A percentile compares a stretch with the other conserved stretches of the same genome.
These are phyloP conservation scores for Setipinna tenuifilis DNA, from an alignment of 2,797 vertebrate genomes.

Conservation along the genomic window DNA sequence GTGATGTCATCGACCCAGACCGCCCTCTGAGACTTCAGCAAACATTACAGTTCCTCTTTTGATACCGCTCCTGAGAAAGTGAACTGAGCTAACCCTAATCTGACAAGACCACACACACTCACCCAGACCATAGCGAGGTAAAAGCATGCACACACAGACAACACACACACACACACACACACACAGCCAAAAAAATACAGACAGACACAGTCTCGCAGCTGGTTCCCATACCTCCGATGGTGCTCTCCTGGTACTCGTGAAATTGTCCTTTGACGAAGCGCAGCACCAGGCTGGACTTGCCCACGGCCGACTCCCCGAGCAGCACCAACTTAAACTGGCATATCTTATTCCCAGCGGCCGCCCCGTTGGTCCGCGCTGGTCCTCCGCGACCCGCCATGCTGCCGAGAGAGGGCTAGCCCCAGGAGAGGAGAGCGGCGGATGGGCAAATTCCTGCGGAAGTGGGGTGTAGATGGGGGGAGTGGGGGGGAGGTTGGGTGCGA, in stretches of 20 bases:
- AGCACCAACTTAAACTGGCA: slow-evolving; percentile 99
- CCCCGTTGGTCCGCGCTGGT: slow-evolving; percentile 90
- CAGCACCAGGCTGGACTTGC: slow-evolving; percentile 97
- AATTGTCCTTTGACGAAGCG: slow-evolving; percentile 99
- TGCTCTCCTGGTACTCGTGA: slow-evolving; percentile 99
- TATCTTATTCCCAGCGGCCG: slow-evolving; percentile 93
- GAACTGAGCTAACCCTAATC: neutral
- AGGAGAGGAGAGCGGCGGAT: slow-evolving; percentile 47
- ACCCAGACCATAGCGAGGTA: too few relatives aligned
- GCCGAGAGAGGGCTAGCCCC: slow-evolving; percentile 46
- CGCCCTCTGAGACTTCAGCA: neutral
- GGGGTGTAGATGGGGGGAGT: neutral
- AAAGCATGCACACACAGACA: neutral
- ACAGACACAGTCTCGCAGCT: too few relatives aligned
- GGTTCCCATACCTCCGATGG: slow-evolving; percentile 89
- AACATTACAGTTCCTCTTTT: slow-evolving; percentile 19
- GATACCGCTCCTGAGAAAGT: neutral
- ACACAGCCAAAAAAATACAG: too few relatives aligned
- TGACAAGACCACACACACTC: neutral
- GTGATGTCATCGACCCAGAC: neutral
- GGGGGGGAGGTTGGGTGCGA: neutral
- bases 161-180: neutral
- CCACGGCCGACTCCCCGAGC: slow-evolving; percentile 93
- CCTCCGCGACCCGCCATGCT: slow-evolving; percentile 95
- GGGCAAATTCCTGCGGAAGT: neutral